Percentiles rank a stretch among this genome's conserved stretches.
Evolutionary conservation across 2,797 vertebrate genomes (phyloP).

Genomic region (Falco rusticolus): DNA sequence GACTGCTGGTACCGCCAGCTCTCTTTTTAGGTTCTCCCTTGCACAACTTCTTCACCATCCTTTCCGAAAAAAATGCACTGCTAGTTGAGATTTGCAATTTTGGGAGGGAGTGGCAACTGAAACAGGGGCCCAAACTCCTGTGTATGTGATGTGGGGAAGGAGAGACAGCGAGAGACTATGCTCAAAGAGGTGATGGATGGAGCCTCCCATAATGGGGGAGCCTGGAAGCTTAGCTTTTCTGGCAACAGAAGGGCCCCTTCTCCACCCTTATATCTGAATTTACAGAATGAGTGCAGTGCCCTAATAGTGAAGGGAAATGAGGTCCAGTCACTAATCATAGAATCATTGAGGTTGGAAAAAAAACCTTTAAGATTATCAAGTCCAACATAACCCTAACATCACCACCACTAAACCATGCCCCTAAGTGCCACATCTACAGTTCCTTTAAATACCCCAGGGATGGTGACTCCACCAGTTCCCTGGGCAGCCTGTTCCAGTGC

Average conservation of each 20-base stretch:
- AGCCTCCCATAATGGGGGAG: background rate
- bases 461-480: too few relatives aligned
- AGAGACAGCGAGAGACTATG: background rate
- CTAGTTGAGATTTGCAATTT: background rate
- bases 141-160: background rate
- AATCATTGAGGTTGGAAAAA: too few relatives aligned
- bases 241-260: background rate
- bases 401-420: too few relatives aligned
- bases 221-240: background rate
- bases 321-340: background rate
- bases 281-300: background rate
- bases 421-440: too few relatives aligned
- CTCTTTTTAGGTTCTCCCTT: background rate
- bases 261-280: background rate
- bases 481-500: too few relatives aligned
- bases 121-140: background rate
- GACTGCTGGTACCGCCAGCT: background rate
- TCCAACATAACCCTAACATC: too few relatives aligned
- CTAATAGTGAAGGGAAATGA: background rate
- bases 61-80: background rate
- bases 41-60: background rate
- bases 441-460: too few relatives aligned
- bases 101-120: background rate
- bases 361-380: too few relatives aligned
- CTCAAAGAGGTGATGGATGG: background rate